Conservation (phyloP, 2,113 vertebrate species). For the Smithornis capensis region DNA sequence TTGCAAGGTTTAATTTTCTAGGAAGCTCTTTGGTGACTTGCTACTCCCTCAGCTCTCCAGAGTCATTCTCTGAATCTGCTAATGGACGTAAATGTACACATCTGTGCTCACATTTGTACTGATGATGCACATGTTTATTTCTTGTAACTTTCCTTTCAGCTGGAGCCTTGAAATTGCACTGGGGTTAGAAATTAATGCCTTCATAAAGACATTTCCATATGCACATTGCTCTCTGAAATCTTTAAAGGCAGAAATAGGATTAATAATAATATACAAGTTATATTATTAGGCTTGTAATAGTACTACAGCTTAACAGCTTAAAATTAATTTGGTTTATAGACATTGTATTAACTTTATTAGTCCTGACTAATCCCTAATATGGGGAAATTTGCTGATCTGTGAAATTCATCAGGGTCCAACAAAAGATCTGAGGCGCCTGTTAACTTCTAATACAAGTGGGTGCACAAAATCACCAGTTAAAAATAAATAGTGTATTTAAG, state of each 20-base stretch:
- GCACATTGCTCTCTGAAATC: not conserved
- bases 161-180: not conserved
- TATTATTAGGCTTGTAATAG: not conserved
- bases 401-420: not conserved
- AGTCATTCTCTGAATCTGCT: not conserved
- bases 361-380: rapidly evolving
- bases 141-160: not conserved
- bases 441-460: not conserved
- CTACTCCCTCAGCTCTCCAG: not conserved
- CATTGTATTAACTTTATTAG: not conserved
- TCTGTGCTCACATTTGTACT: rapidly evolving
- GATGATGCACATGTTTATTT: not conserved
- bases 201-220: not conserved
- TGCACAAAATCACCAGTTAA: too few relatives aligned
- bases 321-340: not conserved
- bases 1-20: not conserved
- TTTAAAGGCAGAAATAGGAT: not conserved
- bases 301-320: not conserved
- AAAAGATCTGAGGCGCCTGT: rapidly evolving
- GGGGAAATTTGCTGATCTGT: not conserved
- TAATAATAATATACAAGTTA: not conserved
- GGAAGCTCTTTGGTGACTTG: not conserved
- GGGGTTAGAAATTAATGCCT: not conserved
- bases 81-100: too few relatives aligned
- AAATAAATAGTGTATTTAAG: not conserved